Base-by-base conservation (phyloP, 35 echinoderm and acorn worm genomes). In the Patiria miniata region DNA sequence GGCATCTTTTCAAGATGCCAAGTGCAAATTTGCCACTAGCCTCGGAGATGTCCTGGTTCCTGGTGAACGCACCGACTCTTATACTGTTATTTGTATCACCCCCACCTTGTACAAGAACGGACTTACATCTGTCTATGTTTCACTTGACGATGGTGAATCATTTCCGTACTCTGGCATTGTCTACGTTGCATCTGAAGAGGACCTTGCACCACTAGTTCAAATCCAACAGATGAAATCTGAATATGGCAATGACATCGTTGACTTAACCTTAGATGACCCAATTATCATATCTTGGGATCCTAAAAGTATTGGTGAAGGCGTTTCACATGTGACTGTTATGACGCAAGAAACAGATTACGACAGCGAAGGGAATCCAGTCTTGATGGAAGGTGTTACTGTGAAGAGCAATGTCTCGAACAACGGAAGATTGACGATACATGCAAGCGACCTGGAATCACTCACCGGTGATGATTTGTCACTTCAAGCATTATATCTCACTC, bases 111-210 rank as follows among this genome's bases (percentile, higher is more conserved):
- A 52, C 52, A 37, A 52, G 52, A 78, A 36, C 38, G 84, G 83
- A 29, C 39, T 86, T 7, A 81, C 82, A 37, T 38, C 36, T 32
- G 79, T 93, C 9, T 39, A 83, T 79, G 86, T 93, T 1, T 93
- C 91, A 9, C 40, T 89, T 40, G 91, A 93, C n/a, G 77, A 38
- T 39, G 86, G 91, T 28, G n/a, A 18, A 18, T 84, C 91, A 26
- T 93, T 85, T 29, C 82, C 86, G 16, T 89, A 73, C 36, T 83
- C 77, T 73, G 91, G 79, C 15, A 76, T 36, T 5, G 52, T 93
- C n/a, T 87, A 87, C 44, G 79, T 93, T 9, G 50, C 78, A 52
- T 87, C 91, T 19, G 77, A 92, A 92, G 84, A 82, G 44, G 68
- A 85, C 57, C 54, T 87, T 23, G 29, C 58, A 26, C 83, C 83